These are phyloP conservation scores for Atlantisia rogersi DNA, from an alignment of 2,113 vertebrate species.

Conservation along the genomic window DNA sequence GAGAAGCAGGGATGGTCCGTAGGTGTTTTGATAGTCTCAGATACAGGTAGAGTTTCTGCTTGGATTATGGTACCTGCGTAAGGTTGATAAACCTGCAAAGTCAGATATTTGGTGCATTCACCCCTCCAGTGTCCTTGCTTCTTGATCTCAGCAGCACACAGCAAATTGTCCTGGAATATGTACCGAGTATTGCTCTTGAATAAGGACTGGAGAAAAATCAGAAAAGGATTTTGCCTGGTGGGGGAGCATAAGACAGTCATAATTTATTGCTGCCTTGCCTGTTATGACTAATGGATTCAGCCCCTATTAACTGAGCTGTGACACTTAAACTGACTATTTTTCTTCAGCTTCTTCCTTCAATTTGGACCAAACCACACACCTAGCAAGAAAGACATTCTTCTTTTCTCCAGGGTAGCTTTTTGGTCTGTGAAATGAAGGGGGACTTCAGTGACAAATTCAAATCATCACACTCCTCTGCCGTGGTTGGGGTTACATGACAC, in stretches of 20 bases:
- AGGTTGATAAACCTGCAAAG: constrained; percentile 32
- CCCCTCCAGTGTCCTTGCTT: constrained; percentile 42
- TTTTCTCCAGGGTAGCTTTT: neutral
- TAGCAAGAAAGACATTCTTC: neutral
- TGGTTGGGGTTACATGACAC: neutral
- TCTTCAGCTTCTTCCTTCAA: constrained; percentile 16
- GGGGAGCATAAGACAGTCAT: neutral
- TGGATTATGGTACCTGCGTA: neutral
- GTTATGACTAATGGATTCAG: constrained; percentile 31
- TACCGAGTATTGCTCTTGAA: neutral
- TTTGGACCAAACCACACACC: neutral
- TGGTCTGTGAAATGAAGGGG: neutral
- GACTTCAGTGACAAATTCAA: neutral
- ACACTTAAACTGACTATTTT: constrained; percentile 52
- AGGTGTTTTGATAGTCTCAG: neutral
- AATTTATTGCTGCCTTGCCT: constrained; percentile 29
- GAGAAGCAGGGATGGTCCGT: accelerated
- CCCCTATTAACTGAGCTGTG: constrained; percentile 24
- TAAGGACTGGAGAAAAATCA: neutral
- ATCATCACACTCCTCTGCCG: accelerated
- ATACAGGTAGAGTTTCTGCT: neutral
- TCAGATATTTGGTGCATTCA: constrained; percentile 46
- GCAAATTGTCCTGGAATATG: neutral
- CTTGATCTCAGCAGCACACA: neutral
- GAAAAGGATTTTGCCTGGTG: constrained; percentile 26